phyloP scores from a whole-genome alignment of 2,113 vertebrate species.

The Bufo bufo region DNA sequence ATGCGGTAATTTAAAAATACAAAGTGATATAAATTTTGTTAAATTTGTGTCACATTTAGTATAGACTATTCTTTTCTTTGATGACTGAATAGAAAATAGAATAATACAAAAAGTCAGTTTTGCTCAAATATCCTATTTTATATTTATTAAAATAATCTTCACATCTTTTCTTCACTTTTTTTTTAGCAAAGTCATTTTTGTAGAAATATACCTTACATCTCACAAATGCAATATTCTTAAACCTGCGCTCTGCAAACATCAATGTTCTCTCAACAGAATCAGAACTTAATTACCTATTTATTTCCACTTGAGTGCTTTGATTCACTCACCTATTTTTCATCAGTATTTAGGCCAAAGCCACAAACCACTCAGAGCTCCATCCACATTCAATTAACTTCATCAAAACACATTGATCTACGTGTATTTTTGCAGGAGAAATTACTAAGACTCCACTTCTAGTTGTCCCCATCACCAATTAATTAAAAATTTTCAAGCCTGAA shows the following conservation, averaged over 20 bases:
- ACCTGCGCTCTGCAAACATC: slow-evolving; percentile 10
- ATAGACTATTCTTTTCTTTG: background rate
- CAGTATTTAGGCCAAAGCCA: slow-evolving; percentile 41
- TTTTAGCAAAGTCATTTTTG: background rate
- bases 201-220: background rate
- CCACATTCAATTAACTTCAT: slow-evolving; percentile 41
- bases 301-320: slow-evolving; percentile 30
- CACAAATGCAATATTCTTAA: background rate
- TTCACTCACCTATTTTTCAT: slow-evolving; percentile 21
- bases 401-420: slow-evolving; percentile 38
- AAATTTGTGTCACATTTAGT: too few relatives aligned
- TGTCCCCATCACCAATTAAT: background rate
- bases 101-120: background rate
- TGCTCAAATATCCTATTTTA: background rate
- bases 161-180: background rate
- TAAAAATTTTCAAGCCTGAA: background rate
- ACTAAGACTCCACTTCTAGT: background rate
- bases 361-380: slow-evolving; percentile 35
- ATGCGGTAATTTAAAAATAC: too few relatives aligned
- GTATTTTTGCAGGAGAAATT: slow-evolving; percentile 31
- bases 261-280: slow-evolving; percentile 1
- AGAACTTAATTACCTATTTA: slow-evolving; percentile 25
- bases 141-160: background rate
- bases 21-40: too few relatives aligned
- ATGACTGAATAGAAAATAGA: background rate